Percentiles rank a stretch among this genome's conserved stretches.
Evolutionary conservation across 2,113 vertebrate genomes (phyloP).

Genomic region (Ovis canadensis): DNA sequence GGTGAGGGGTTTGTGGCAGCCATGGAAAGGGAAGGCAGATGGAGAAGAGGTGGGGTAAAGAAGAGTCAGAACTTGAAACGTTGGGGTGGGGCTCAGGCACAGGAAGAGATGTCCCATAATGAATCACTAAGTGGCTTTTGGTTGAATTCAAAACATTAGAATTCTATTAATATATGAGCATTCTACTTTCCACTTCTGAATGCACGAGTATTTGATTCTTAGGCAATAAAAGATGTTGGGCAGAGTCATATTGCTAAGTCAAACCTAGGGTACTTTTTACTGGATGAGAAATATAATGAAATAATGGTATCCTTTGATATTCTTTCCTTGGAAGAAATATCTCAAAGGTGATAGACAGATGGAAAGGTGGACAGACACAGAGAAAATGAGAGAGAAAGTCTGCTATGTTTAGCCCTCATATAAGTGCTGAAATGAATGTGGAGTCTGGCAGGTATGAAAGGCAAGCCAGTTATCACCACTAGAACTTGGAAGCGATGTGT

Average conservation of each 20-base stretch:
- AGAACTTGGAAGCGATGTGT: neutral
- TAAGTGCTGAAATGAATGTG: neutral
- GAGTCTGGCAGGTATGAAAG: neutral
- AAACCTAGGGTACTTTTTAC: neutral
- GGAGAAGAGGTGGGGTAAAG: neutral
- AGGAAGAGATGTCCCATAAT: fast-evolving
- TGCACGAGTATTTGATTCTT: neutral
- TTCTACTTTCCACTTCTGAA: neutral
- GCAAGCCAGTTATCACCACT: neutral
- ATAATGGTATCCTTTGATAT: neutral
- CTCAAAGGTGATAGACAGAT: neutral
- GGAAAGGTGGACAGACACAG: neutral
- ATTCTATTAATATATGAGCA: neutral
- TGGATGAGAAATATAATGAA: neutral
- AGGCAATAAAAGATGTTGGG: neutral
- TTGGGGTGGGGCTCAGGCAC: too few relatives aligned
- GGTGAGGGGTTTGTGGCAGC: neutral
- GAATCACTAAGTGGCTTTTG: neutral
- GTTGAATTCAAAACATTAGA: neutral
- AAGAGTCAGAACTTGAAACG: neutral
- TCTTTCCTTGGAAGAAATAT: neutral
- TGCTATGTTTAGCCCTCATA: neutral
- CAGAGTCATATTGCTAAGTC: neutral
- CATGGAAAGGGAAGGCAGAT: neutral
- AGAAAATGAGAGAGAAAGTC: neutral